A percentile compares a stretch with the other conserved stretches of the same genome.
These are phyloP conservation scores for Sarcophaga carnaria DNA, from an alignment of 2,888 invertebrate species.

Conservation along the genomic window DNA sequence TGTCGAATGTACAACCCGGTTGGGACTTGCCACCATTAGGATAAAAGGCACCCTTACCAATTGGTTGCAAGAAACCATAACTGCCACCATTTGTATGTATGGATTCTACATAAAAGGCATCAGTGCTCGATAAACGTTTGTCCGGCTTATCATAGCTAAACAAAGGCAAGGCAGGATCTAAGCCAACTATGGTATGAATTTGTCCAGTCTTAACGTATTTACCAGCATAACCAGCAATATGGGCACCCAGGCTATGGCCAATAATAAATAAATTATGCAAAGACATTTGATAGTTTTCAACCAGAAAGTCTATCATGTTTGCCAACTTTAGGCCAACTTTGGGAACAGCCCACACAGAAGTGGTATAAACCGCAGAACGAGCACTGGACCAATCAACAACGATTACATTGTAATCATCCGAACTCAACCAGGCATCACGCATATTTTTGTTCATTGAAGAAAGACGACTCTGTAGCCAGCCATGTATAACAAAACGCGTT, in stretches of 20 bases:
- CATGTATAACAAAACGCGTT: slow-evolving; percentile 82
- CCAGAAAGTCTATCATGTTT: slow-evolving; percentile 79
- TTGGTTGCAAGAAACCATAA: slow-evolving; percentile 78
- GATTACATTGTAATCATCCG: slow-evolving; percentile 84
- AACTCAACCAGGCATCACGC: slow-evolving; percentile 83
- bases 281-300: slow-evolving; percentile 82
- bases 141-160: slow-evolving; percentile 73
- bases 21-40: slow-evolving; percentile 83
- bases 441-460: slow-evolving; percentile 74
- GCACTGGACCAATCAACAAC: slow-evolving; percentile 85
- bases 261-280: slow-evolving; percentile 83
- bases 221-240: slow-evolving; percentile 84
- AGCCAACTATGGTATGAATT: slow-evolving; percentile 84
- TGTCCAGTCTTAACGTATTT: slow-evolving; percentile 83
- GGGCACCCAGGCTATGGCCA: slow-evolving; percentile 85
- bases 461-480: slow-evolving; percentile 83
- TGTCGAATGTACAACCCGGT: slow-evolving; percentile 82
- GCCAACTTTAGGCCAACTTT: slow-evolving; percentile 76
- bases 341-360: slow-evolving; percentile 82
- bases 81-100: slow-evolving; percentile 78
- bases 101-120: slow-evolving; percentile 78
- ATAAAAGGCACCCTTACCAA: slow-evolving; percentile 83
- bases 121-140: slow-evolving; percentile 74
- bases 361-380: slow-evolving; percentile 83
- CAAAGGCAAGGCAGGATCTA: slow-evolving; percentile 78